Conservation (phyloP, 23 tunicate species). For the Clavelina lepadiformis region DNA sequence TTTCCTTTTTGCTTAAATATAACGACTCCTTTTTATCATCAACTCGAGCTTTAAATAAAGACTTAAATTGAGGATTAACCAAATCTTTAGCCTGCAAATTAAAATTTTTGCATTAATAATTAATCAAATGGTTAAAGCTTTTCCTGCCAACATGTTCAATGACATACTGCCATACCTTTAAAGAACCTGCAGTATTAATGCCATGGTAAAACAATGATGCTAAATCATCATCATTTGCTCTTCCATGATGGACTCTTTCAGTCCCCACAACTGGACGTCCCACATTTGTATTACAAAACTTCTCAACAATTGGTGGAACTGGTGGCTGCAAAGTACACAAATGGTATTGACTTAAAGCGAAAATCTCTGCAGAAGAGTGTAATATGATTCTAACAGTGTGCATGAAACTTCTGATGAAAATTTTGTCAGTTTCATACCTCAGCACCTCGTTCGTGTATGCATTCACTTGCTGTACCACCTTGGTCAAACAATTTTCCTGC, state of each 20-base stretch:
- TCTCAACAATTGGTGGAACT: conserved; percentile 54
- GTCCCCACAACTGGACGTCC: conserved; percentile 69
- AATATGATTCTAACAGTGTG: neutral
- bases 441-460: conserved; percentile 62
- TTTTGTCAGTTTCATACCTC: conserved; percentile 70
- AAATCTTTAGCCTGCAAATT: conserved; percentile 48
- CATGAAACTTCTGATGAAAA: too few relatives aligned
- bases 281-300: conserved; percentile 87
- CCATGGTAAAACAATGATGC: conserved; percentile 87
- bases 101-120: neutral
- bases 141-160: neutral
- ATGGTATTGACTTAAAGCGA: too few relatives aligned
- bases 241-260: conserved; percentile 81
- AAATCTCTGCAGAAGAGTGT: too few relatives aligned
- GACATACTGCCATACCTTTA: conserved; percentile 35
- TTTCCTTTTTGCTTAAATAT: conserved; percentile 59
- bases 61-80: conserved; percentile 54
- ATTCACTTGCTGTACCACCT: conserved; percentile 87
- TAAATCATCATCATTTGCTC: conserved; percentile 72
- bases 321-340: conserved; percentile 40
- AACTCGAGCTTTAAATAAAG: conserved; percentile 45
- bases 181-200: conserved; percentile 56
- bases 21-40: conserved; percentile 68
- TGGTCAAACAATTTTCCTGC: conserved; percentile 93
- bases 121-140: neutral